Evolutionary conservation across 1,140 invertebrate genomes (phyloP).

Genomic region (Dendroctonus valens): DNA sequence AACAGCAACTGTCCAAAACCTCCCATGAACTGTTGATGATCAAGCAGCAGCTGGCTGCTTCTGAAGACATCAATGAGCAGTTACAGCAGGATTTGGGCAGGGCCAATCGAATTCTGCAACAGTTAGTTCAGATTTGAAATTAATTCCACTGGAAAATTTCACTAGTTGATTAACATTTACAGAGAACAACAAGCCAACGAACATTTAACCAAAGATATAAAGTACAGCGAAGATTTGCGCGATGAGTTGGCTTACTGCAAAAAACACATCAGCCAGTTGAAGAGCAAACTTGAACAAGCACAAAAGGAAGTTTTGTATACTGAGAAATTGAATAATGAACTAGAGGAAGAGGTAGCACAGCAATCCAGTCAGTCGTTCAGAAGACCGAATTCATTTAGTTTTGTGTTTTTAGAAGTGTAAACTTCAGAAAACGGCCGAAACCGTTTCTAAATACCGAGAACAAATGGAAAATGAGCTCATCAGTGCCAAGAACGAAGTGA

Average conservation of each 20-base stretch:
- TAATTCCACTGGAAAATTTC: neutral
- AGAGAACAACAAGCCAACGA: slow-evolving; percentile 36
- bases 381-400: neutral
- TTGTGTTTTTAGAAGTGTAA: slow-evolving; percentile 27
- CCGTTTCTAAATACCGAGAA: slow-evolving; percentile 19
- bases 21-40: slow-evolving; percentile 25
- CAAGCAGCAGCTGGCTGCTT: slow-evolving; percentile 31
- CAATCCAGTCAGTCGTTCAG: no score
- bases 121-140: neutral
- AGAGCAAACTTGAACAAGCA: slow-evolving; percentile 28
- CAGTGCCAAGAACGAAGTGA: slow-evolving; percentile 26
- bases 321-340: slow-evolving; percentile 17
- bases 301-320: slow-evolving; percentile 33
- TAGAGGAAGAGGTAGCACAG: slow-evolving; percentile 35
- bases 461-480: slow-evolving; percentile 26
- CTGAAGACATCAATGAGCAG: slow-evolving; percentile 38
- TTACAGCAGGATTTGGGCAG: slow-evolving; percentile 31
- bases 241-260: slow-evolving; percentile 29
- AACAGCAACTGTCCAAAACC: slow-evolving; percentile 35
- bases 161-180: neutral
- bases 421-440: slow-evolving; percentile 30
- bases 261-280: slow-evolving; percentile 26
- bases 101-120: slow-evolving; percentile 26
- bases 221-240: slow-evolving; percentile 23
- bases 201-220: slow-evolving; percentile 24